Conservation (phyloP, 2,113 vertebrate species). For the Syrrhaptes paradoxus region DNA sequence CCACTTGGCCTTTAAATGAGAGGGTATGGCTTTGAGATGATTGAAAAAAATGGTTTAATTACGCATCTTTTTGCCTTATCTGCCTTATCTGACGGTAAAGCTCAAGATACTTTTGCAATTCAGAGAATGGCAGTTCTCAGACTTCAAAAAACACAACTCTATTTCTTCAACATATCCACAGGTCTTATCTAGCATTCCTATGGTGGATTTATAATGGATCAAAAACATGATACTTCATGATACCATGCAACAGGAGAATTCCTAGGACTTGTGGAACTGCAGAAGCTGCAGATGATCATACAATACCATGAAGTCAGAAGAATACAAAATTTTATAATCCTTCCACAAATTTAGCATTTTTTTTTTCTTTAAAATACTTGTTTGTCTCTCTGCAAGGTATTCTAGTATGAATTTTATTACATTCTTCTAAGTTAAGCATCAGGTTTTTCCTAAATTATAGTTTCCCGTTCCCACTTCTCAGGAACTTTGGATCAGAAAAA, state of each 20-base stretch:
- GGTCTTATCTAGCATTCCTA: neutral
- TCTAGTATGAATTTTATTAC: neutral
- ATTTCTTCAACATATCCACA: neutral
- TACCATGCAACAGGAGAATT: neutral
- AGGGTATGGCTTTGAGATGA: neutral
- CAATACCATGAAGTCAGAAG: neutral
- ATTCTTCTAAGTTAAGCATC: neutral
- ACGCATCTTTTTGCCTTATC: neutral
- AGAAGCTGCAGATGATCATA: neutral
- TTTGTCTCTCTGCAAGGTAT: neutral
- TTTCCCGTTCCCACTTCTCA: neutral
- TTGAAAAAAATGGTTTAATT: neutral
- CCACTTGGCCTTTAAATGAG: neutral
- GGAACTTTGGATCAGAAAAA: neutral
- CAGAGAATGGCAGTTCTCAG: neutral
- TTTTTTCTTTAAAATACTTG: neutral
- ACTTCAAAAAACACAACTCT: neutral
- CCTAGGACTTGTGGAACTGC: neutral
- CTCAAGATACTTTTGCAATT: fast-evolving
- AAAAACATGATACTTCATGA: neutral
- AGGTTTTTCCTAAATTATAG: neutral
- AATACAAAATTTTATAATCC: neutral
- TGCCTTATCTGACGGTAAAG: neutral
- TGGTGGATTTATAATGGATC: neutral
- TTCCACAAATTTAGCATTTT: neutral